Percentiles rank a stretch among this genome's conserved stretches.
These are phyloP conservation scores for Setipinna tenuifilis DNA, from an alignment of 2,797 vertebrate species.

Conservation along the genomic window DNA sequence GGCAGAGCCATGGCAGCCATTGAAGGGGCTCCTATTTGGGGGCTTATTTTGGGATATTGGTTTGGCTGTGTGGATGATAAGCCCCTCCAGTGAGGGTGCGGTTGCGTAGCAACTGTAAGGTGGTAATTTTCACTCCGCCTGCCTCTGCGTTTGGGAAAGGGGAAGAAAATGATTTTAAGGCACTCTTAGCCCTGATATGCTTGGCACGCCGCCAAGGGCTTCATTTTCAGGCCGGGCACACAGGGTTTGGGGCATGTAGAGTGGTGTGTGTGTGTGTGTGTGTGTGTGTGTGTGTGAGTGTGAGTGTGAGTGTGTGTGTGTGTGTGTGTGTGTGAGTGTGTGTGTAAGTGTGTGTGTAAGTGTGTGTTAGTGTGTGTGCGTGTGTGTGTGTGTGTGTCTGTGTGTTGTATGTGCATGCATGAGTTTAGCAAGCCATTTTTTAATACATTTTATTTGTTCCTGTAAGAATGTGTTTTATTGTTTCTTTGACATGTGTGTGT, in stretches of 20 bases:
- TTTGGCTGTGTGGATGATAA: slow-evolving; percentile 75
- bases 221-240: slow-evolving; percentile 30
- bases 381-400: no score
- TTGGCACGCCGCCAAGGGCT: slow-evolving; percentile 42
- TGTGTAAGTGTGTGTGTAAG: not conserved
- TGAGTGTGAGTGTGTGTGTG: not conserved
- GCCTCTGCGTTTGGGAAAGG: slow-evolving; percentile 44
- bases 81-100: slow-evolving; percentile 61
- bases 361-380: not conserved
- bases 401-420: no score
- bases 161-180: slow-evolving; percentile 45
- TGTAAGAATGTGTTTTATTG: not conserved
- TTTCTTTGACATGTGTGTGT: not conserved
- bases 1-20: slow-evolving; percentile 37
- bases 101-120: slow-evolving; percentile 75
- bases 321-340: not conserved
- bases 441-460: not conserved
- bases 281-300: not conserved
- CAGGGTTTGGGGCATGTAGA: not conserved
- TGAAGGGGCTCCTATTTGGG: slow-evolving; percentile 31
- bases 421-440: not conserved
- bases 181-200: slow-evolving; percentile 28
- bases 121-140: slow-evolving; percentile 74
- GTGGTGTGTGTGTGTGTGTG: not conserved
- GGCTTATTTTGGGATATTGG: slow-evolving; percentile 78